Evolutionary conservation across 1,140 invertebrate species (phyloP), one percentile per base, ranked within the genome.

Genomic region (Drosophila asahinai): DNA sequence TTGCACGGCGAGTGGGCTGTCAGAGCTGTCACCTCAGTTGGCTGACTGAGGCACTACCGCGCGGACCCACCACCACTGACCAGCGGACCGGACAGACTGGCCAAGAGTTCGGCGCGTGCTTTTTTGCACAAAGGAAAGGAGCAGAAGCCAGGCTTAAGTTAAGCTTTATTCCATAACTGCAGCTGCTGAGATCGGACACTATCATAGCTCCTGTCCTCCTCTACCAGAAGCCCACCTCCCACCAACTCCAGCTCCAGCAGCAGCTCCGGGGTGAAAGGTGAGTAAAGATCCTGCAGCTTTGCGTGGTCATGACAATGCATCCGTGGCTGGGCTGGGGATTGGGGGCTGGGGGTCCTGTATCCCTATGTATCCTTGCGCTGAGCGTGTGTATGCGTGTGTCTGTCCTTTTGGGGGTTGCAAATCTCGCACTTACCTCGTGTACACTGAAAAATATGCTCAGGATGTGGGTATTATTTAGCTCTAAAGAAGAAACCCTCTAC

Each of bases 361-460:
- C n/a, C 22, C 22, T 6, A 47, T 45, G 59, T 63, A 52, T n/a
- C 17, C 52, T 33, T 22, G 27, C 42, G n/a, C 22, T 22, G 14
- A n/a, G 14, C 11, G 27, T 43, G 47, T 67, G 51, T 52, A 30
- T 67, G 36, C 43, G n/a, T 49, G 14, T 73, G 38, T 45, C 51
- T 15, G 25, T 51, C 19, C 42, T 38, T 49, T 59, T 30, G 51
- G 65, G 81, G 81, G 81, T 83, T 83, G 80, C 76, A 68, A 81
- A 51, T 49, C 42, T 52, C 52, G 19, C 40, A 30, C 15, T n/a
- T 40, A 38, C 33, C 40, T 40, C 33, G 43, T 42, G 48, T 8
- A 57, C 54, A 57, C 54, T 57, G 54, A 2, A 3, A 57, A 40
- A 22, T 30, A 30, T 30, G 27, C 6, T 2, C 0, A 22, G 17